These are phyloP conservation scores for Megalops cyprinoides DNA, from an alignment of 2,797 vertebrate genomes.

Conservation along the genomic window DNA sequence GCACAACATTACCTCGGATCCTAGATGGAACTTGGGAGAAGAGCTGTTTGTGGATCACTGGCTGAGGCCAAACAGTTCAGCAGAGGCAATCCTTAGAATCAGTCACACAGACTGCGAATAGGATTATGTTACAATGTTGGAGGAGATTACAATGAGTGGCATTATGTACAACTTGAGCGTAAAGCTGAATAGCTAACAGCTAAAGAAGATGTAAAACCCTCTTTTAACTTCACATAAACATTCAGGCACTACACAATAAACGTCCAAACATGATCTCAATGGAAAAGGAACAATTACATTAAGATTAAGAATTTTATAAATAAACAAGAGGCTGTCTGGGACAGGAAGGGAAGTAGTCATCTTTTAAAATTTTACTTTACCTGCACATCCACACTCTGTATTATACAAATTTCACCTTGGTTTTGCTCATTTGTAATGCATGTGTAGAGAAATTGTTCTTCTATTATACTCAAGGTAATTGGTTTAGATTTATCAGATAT, in stretches of 20 bases:
- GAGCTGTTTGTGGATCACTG: background rate
- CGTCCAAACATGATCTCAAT: background rate
- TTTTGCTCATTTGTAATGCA: background rate
- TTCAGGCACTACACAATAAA: background rate
- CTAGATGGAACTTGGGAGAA: background rate
- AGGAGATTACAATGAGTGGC: background rate
- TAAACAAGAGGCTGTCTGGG: background rate
- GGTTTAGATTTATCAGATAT: background rate
- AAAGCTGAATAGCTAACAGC: too few species aligned
- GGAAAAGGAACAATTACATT: background rate
- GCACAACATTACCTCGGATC: conserved; percentile 10
- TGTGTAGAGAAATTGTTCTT: background rate
- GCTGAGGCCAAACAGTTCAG: background rate
- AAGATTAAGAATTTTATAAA: background rate
- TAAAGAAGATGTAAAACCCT: too few species aligned
- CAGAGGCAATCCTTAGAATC: background rate
- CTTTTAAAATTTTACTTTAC: too few species aligned
- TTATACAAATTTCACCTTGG: too few species aligned
- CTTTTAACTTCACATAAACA: background rate
- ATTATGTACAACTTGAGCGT: too few species aligned
- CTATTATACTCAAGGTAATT: background rate
- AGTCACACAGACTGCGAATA: background rate
- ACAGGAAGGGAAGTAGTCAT: background rate
- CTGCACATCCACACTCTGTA: too few species aligned
- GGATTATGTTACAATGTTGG: background rate